phyloP scores from a whole-genome alignment of 2,888 invertebrate genomes.

The Luffia ferchaultella region DNA sequence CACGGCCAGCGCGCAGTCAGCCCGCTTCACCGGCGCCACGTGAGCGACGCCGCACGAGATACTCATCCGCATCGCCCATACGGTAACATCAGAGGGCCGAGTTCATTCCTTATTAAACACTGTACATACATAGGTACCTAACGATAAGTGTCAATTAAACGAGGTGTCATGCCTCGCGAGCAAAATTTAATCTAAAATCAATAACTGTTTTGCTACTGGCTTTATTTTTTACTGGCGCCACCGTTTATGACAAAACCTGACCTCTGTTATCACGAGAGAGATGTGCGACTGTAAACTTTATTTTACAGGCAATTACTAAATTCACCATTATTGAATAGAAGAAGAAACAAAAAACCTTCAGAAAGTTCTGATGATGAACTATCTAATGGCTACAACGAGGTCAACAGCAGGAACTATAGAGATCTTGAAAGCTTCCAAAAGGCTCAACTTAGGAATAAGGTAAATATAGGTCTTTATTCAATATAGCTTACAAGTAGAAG shows the following conservation, averaged over 20 bases:
- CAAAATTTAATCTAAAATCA: too few species aligned
- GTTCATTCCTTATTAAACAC: too few species aligned
- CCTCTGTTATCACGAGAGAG: too few species aligned
- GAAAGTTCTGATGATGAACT: slow-evolving; percentile 87
- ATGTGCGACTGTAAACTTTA: too few species aligned
- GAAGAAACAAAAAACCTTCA: slow-evolving; percentile 77
- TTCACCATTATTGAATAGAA: slow-evolving; percentile 82
- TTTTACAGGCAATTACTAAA: slow-evolving; percentile 75
- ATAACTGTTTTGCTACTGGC: too few species aligned
- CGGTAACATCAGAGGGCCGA: slow-evolving; percentile 33
- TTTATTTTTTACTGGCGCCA: too few species aligned
- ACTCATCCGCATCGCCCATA: slow-evolving; percentile 83
- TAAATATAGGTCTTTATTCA: slow-evolving; percentile 32
- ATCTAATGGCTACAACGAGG: slow-evolving; percentile 52
- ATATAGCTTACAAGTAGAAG: too few species aligned
- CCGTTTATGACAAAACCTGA: too few species aligned
- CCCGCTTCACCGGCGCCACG: slow-evolving; percentile 77
- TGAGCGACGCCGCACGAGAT: slow-evolving; percentile 71
- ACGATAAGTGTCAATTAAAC: too few species aligned
- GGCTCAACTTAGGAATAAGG: slow-evolving; percentile 90
- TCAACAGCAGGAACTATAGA: slow-evolving; percentile 77
- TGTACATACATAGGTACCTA: too few species aligned
- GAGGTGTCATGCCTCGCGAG: too few species aligned
- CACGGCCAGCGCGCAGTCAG: slow-evolving; percentile 77
- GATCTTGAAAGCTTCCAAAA: slow-evolving; percentile 93